A percentile compares a stretch with the other conserved stretches of the same genome.
Conservation (phyloP, 2,888 invertebrate genomes). For the Pyrochroa serraticornis region DNA sequence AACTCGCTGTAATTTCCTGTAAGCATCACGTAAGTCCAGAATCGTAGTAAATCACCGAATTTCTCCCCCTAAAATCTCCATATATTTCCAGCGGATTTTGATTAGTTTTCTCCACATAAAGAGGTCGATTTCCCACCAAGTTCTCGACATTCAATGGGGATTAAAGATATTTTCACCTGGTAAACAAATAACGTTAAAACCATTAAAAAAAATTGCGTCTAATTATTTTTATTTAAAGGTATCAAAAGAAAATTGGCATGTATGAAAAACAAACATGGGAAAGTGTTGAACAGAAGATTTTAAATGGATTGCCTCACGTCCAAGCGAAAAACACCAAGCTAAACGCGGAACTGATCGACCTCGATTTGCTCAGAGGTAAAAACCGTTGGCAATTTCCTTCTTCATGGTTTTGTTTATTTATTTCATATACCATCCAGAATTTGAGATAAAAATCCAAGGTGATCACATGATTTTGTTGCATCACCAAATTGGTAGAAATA, state of each 20-base stretch:
- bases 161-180: constrained; percentile 50
- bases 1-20: too few species aligned
- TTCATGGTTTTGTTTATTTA: constrained; percentile 2
- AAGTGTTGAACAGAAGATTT: constrained; percentile 89
- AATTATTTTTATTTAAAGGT: constrained; percentile 63
- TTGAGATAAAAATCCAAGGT: neutral
- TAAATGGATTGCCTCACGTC: constrained; percentile 82
- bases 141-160: constrained; percentile 43
- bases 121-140: neutral
- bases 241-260: constrained; percentile 94
- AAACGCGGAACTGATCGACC: constrained; percentile 92
- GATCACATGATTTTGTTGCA: too few species aligned
- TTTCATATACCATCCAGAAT: neutral
- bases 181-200: constrained; percentile 30
- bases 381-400: constrained; percentile 12
- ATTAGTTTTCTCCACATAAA: neutral
- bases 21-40: too few species aligned
- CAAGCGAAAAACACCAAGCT: constrained; percentile 76
- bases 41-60: too few species aligned
- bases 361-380: constrained; percentile 91
- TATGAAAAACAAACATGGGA: constrained; percentile 99
- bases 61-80: too few species aligned
- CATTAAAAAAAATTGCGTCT: neutral
- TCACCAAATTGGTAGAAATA: too few species aligned
- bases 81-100: too few species aligned